A percentile compares a stretch with the other conserved stretches of the same genome.
Evolutionary conservation across 2,797 vertebrate genomes (phyloP).

Genomic region (Brotula barbata): DNA sequence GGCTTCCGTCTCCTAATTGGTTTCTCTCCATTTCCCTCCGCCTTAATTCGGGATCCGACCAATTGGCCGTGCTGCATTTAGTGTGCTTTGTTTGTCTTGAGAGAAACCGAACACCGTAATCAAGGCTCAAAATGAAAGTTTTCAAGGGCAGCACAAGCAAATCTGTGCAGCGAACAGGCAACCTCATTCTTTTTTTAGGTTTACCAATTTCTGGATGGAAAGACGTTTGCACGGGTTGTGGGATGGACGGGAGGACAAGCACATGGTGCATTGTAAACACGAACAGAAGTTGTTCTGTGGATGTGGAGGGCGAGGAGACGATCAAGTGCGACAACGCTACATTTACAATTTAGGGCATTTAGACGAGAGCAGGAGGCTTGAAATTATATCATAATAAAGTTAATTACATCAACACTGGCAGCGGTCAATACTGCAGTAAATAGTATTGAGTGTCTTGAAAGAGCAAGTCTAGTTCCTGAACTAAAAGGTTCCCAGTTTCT

Average conservation of each 20-base stretch:
- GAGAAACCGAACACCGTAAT: slow-evolving; percentile 76
- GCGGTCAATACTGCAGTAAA: too few species aligned
- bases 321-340: neutral
- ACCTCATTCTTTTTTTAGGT: slow-evolving; percentile 49
- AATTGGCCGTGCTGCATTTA: slow-evolving; percentile 74
- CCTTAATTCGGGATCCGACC: slow-evolving; percentile 69
- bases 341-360: slow-evolving; percentile 11
- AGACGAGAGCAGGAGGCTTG: too few species aligned
- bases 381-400: too few species aligned
- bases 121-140: slow-evolving; percentile 65
- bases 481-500: neutral
- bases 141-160: slow-evolving; percentile 44
- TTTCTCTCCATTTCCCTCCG: slow-evolving; percentile 63
- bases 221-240: slow-evolving; percentile 16
- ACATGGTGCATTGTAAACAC: slow-evolving; percentile 19
- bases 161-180: slow-evolving; percentile 37
- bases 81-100: slow-evolving; percentile 76
- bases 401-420: too few species aligned
- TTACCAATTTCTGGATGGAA: slow-evolving; percentile 5
- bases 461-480: too few species aligned
- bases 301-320: slow-evolving; percentile 2
- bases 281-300: slow-evolving; percentile 4
- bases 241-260: slow-evolving; percentile 18
- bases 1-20: slow-evolving; percentile 82
- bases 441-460: too few species aligned